Conservation (phyloP, 1,140 invertebrate genomes). For the Diachasmimorpha longicaudata region DNA sequence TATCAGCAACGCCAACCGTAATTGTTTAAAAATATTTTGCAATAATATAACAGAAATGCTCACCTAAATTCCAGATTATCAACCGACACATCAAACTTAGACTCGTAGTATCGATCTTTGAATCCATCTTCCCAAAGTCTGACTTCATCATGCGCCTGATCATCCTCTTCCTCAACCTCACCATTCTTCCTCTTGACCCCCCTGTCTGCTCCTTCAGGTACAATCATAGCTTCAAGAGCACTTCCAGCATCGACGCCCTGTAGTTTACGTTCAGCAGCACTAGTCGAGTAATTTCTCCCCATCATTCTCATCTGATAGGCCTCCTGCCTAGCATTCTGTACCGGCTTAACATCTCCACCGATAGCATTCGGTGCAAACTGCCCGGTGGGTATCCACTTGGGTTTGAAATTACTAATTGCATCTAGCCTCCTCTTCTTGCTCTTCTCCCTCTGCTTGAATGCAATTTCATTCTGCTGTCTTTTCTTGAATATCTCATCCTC, state of each 20-base stretch:
- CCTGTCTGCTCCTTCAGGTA: constrained; percentile 44
- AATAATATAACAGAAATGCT: not conserved
- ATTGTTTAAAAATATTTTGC: not conserved
- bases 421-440: constrained; percentile 67
- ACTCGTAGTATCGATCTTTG: constrained; percentile 97
- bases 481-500: constrained; percentile 99
- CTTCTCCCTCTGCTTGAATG: constrained; percentile 81
- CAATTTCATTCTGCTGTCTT: constrained; percentile 83
- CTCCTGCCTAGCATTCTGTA: constrained; percentile 73
- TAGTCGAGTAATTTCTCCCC: constrained; percentile 46
- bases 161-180: constrained; percentile 67
- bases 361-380: constrained; percentile 76
- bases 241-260: constrained; percentile 42
- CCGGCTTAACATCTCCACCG: constrained; percentile 55
- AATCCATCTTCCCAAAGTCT: constrained; percentile 97
- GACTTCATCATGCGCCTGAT: constrained; percentile 90
- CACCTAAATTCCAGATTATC: constrained; percentile 86
- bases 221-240: constrained; percentile 59
- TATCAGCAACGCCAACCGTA: not conserved
- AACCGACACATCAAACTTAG: constrained; percentile 89
- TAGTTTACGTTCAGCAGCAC: constrained; percentile 34
- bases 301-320: constrained; percentile 71
- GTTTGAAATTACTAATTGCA: constrained; percentile 65
- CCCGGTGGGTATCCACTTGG: constrained; percentile 73
- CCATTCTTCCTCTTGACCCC: constrained; percentile 62